phyloP scores from a whole-genome alignment of 2,113 vertebrate genomes.

The Phaetusa simplex region DNA sequence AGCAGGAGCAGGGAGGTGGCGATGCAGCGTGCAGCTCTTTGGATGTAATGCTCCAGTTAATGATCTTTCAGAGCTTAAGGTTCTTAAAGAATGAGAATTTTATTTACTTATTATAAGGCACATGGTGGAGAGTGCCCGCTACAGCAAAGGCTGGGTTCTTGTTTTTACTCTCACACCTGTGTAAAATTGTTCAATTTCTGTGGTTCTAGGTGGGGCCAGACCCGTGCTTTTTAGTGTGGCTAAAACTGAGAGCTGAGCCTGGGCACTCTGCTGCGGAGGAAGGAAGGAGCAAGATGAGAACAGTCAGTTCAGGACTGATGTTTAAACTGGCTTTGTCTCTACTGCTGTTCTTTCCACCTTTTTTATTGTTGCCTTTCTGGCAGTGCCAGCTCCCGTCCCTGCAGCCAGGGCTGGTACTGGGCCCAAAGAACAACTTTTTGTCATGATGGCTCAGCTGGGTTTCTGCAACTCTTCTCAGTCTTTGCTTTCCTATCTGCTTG shows the following conservation, averaged over 20 bases:
- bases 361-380: not conserved
- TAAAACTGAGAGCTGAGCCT: not conserved
- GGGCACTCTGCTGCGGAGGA: not conserved
- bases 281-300: not conserved
- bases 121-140: not conserved
- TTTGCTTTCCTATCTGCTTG: not conserved
- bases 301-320: not conserved
- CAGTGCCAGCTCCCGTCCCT: not conserved
- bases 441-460: not conserved
- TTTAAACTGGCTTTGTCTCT: not conserved
- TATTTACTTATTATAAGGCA: not conserved
- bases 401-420: not conserved
- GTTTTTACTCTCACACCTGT: not conserved
- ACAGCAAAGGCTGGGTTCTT: not conserved
- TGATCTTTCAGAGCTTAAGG: not conserved
- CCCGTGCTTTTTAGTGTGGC: not conserved
- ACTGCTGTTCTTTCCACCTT: not conserved
- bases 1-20: not conserved
- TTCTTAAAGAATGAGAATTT: not conserved
- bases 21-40: not conserved
- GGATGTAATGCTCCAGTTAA: not conserved
- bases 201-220: not conserved
- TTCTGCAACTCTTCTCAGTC: not conserved
- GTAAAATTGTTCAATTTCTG: not conserved
- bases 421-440: not conserved